A percentile compares a stretch with the other conserved stretches of the same genome.
These are phyloP conservation scores for Drosophila parabipectinata DNA, from an alignment of 1,140 invertebrate species.

Conservation along the genomic window DNA sequence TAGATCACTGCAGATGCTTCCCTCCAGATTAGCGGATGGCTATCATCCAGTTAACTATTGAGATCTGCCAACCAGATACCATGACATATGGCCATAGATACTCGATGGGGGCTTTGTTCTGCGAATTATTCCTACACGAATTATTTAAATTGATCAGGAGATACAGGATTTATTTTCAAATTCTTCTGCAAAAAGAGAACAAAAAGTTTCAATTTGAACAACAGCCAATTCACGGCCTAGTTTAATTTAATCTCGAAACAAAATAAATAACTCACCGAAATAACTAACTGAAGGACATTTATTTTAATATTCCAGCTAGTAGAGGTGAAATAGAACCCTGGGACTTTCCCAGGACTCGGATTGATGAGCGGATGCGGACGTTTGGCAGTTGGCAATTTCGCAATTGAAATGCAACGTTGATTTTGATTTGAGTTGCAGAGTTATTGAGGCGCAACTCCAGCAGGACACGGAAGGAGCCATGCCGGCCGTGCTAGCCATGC, in stretches of 20 bases:
- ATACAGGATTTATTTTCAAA: background rate
- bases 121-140: conserved; percentile 23
- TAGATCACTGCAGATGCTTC: conserved; percentile 62
- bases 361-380: conserved; percentile 44
- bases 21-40: conserved; percentile 48
- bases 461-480: conserved; percentile 9
- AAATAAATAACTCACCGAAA: conserved; percentile 44
- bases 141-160: conserved; percentile 14
- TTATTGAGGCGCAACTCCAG: conserved; percentile 66
- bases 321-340: conserved; percentile 2
- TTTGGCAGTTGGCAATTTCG: conserved; percentile 60
- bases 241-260: conserved; percentile 72
- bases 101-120: conserved; percentile 1
- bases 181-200: background rate
- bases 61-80: conserved; percentile 27
- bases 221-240: conserved; percentile 57
- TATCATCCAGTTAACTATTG: conserved; percentile 34
- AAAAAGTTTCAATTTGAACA: conserved; percentile 15
- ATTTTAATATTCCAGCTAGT: conserved; percentile 66
- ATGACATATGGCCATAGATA: conserved; percentile 18
- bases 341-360: conserved; percentile 29
- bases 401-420: conserved; percentile 81
- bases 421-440: conserved; percentile 74
- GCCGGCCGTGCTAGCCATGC: conserved; percentile 36
- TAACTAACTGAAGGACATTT: conserved; percentile 61